Base-by-base conservation (phyloP, 2,888 invertebrate species). In the Sinopyrophorus schimmeli region DNA sequence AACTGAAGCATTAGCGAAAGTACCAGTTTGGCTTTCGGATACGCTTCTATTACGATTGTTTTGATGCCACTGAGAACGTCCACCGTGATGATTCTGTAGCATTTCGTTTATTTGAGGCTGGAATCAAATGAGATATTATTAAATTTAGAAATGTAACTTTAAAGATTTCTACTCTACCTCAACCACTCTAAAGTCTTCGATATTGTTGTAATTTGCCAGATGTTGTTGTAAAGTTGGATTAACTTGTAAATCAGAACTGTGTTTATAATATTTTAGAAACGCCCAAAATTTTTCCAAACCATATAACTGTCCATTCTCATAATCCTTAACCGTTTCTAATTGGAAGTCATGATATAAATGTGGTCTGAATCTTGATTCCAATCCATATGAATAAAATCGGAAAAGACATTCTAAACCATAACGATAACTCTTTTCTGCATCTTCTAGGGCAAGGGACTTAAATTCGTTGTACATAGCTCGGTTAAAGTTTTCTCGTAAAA, bases 271-370 rank as follows among this genome's bases (percentile, higher is more conserved):
- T 75, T 97, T 97, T 47, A 94, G 78, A 80, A 98, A 99, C 31
- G 97, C 97, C 95, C 98, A 97, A 76, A 99, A 99, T 74, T 99
- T 99, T 77, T 99, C 99, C 60, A 99, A 76, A 15, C 98, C 99
- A 75, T 99, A 99, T 38, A 97, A 79, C 75, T 98, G 95, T 72
- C 94, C 94, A 71, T 78, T 87, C 75, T 94, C 90, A 70, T 89
- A 91, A 75, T 97, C 97, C 59, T 81, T 81, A 28, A 93, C 79
- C 0, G 95, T 95, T 75, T 97, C 95, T 41, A 81, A 80, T 78
- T 97, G 94, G 79, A 99, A 99, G 74, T 98, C 94, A 72, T 90
- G 85, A 76, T 94, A 99, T 23, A 99, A 76, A 60, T 94, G 91
- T n/a, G 89, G 89, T 49, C 97, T 80, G 80, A 97, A 98, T 75